phyloP scores from a whole-genome alignment of 2,888 invertebrate genomes.

The Lymantria dispar region DNA sequence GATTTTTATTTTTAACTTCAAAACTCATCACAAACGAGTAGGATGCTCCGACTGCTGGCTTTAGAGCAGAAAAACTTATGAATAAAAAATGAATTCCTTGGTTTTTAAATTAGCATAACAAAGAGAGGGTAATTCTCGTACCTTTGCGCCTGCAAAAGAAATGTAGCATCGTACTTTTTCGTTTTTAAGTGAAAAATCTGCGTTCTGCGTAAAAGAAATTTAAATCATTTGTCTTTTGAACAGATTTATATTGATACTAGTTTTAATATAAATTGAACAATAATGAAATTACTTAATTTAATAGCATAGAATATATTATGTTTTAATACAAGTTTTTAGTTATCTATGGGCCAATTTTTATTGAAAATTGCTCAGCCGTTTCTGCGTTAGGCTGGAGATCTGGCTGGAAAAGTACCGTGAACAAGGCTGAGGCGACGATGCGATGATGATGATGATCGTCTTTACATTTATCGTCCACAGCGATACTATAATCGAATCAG shows the following conservation, averaged over 20 bases:
- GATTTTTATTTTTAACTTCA: slow-evolving; percentile 57
- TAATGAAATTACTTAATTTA: no score
- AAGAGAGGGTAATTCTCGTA: slow-evolving; percentile 79
- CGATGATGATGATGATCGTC: no score
- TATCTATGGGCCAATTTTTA: no score
- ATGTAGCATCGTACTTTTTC: slow-evolving; percentile 69
- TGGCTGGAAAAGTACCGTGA: no score
- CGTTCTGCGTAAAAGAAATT: slow-evolving; percentile 40
- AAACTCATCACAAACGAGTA: slow-evolving; percentile 70
- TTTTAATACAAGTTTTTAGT: no score
- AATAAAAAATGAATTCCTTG: slow-evolving; percentile 82
- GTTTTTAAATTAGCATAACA: slow-evolving; percentile 82
- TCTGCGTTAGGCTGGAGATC: no score
- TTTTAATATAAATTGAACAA: no score
- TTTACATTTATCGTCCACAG: no score
- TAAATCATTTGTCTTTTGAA: slow-evolving; percentile 9
- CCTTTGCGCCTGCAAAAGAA: slow-evolving; percentile 72
- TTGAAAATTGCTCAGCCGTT: no score
- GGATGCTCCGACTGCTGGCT: slow-evolving; percentile 74
- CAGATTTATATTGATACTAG: not conserved
- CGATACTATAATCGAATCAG: no score
- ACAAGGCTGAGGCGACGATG: no score
- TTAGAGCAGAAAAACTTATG: slow-evolving; percentile 80
- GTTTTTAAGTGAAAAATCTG: slow-evolving; percentile 69
- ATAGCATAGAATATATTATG: no score